Conservation (phyloP, 2,113 vertebrate genomes). For the Psophia crepitans region DNA sequence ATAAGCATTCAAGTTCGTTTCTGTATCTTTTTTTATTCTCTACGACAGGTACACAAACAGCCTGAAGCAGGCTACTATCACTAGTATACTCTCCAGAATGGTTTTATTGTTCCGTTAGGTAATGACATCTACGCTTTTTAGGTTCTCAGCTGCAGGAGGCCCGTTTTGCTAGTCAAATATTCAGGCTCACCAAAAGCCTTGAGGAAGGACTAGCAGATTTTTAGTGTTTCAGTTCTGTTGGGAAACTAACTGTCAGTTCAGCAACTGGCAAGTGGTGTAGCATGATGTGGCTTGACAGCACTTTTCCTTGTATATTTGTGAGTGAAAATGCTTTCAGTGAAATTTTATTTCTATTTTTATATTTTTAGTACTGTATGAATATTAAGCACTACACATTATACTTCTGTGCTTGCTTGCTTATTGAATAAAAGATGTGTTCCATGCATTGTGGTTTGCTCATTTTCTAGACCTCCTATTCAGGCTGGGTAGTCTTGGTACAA, state of each 20-base stretch:
- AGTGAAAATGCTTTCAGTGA: slow-evolving; percentile 73
- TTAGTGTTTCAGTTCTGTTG: background rate
- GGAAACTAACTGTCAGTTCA: slow-evolving; percentile 11
- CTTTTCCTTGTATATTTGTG: slow-evolving; percentile 63
- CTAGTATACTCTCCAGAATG: background rate
- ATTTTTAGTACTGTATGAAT: slow-evolving; percentile 73
- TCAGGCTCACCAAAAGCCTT: background rate
- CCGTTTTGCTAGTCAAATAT: background rate
- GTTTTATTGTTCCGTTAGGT: background rate
- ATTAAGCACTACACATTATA: slow-evolving; percentile 50
- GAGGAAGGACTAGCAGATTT: slow-evolving; percentile 9
- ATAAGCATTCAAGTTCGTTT: background rate
- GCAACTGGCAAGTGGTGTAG: slow-evolving; percentile 18
- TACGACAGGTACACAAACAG: background rate
- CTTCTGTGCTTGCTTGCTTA: slow-evolving; percentile 73
- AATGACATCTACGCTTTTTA: background rate
- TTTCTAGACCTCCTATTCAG: background rate
- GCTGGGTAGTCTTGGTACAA: background rate
- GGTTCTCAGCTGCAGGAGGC: background rate
- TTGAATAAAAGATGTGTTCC: slow-evolving; percentile 74
- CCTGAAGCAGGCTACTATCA: background rate
- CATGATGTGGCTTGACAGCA: slow-evolving; percentile 65
- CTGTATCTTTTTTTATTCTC: background rate
- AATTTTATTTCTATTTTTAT: slow-evolving; percentile 79
- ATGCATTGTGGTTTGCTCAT: slow-evolving; percentile 11